Evolutionary conservation across 1,140 invertebrate species (phyloP).

Genomic region (Drosophila nebulosa): DNA sequence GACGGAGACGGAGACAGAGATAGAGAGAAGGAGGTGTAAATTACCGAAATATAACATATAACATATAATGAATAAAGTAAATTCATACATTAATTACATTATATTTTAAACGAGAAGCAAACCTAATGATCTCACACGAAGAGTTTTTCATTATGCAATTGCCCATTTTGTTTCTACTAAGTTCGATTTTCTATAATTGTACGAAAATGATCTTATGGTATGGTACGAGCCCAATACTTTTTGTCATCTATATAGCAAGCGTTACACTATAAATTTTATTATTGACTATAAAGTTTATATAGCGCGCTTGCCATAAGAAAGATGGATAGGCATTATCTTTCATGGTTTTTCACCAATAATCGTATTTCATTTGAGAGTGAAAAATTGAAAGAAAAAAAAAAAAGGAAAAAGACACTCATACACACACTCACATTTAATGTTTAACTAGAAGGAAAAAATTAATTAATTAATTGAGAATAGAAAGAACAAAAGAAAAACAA

Average conservation of each 20-base stretch:
- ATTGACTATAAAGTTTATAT: neutral
- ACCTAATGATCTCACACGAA: constrained; percentile 8
- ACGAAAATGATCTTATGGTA: neutral
- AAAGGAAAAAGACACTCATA: neutral
- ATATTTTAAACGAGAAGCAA: constrained; percentile 6
- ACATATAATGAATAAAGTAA: constrained; percentile 1
- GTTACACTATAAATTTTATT: constrained; percentile 7
- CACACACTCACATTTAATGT: constrained; percentile 30
- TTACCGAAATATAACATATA: constrained; percentile 5
- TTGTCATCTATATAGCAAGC: neutral
- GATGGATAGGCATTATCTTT: neutral
- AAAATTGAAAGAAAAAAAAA: neutral
- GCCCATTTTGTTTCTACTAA: neutral
- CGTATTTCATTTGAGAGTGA: constrained; percentile 22
- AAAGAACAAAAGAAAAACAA: constrained; percentile 11
- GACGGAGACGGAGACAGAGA: too few relatives aligned
- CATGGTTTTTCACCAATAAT: constrained; percentile 8
- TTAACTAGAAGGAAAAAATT: constrained; percentile 52
- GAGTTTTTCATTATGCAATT: constrained; percentile 8
- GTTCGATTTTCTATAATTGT: neutral
- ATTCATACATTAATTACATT: neutral
- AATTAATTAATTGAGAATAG: constrained; percentile 49
- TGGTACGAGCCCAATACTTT: neutral
- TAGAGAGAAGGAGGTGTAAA: constrained; percentile 34
- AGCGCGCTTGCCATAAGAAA: neutral